These are phyloP conservation scores for Dendrocincla fuliginosa DNA, from an alignment of 2,797 vertebrate genomes.

Conservation along the genomic window DNA sequence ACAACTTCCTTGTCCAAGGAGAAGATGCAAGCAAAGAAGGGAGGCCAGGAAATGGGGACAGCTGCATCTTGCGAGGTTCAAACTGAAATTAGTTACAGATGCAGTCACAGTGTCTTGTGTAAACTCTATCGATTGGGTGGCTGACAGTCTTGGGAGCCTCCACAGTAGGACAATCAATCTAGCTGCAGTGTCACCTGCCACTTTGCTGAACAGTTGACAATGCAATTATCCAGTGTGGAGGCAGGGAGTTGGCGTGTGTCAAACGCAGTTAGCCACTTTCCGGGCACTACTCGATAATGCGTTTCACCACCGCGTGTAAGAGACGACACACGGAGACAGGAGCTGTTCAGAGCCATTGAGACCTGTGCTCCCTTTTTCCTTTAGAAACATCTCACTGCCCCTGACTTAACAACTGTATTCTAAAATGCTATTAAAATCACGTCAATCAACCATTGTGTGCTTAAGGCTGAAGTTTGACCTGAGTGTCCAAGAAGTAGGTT, in stretches of 20 bases:
- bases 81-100: constrained; percentile 86
- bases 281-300: constrained; percentile 78
- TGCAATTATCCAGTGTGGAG: constrained; percentile 88
- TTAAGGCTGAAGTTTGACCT: constrained; percentile 54
- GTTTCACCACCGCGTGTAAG: constrained; percentile 70
- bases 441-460: constrained; percentile 53
- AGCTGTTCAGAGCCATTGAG: constrained; percentile 75
- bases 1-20: neutral
- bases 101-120: constrained; percentile 83
- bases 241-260: constrained; percentile 87
- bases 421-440: constrained; percentile 76
- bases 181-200: constrained; percentile 84
- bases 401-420: constrained; percentile 78
- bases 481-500: neutral
- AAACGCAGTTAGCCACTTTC: constrained; percentile 84
- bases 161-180: constrained; percentile 78
- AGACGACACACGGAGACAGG: constrained; percentile 73
- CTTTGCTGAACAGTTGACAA: constrained; percentile 86
- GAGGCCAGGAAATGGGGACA: constrained; percentile 60
- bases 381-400: constrained; percentile 40
- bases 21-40: constrained; percentile 23
- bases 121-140: constrained; percentile 84
- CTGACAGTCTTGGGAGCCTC: constrained; percentile 82
- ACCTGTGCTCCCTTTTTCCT: constrained; percentile 61
- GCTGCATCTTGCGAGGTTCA: constrained; percentile 72